A percentile compares a stretch with the other conserved stretches of the same genome.
phyloP scores from a whole-genome alignment of 2,888 invertebrate species.

The Branchellion lobata region DNA sequence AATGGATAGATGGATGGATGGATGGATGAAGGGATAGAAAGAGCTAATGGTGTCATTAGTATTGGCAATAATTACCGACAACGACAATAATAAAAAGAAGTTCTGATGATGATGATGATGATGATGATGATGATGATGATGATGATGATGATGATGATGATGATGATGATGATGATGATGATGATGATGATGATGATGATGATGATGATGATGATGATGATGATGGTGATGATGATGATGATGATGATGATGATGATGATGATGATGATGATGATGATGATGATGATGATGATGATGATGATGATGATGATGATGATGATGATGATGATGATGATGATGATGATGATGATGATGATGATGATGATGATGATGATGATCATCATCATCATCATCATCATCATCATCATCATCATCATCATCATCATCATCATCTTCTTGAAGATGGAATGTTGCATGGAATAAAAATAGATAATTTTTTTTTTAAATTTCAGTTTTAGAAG shows the following conservation, averaged over 20 bases:
- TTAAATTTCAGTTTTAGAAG: no score
- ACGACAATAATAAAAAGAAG: conserved; percentile 1
- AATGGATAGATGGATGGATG: conserved; percentile 24
- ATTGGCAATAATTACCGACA: no score
- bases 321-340: conserved; percentile 26
- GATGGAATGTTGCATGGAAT: no score
- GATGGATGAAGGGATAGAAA: neutral
- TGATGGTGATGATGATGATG: conserved; percentile 31
- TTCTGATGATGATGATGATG: conserved; percentile 34
- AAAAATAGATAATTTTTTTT: no score
- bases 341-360: conserved; percentile 25
- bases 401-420: conserved; percentile 36
- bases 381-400: conserved; percentile 37
- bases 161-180: conserved; percentile 27
- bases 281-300: conserved; percentile 18
- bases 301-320: conserved; percentile 31
- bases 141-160: conserved; percentile 37
- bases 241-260: conserved; percentile 29
- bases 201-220: conserved; percentile 35
- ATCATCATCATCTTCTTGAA: conserved; percentile 23
- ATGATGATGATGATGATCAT: conserved; percentile 24
- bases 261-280: conserved; percentile 31
- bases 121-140: conserved; percentile 46
- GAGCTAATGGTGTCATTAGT: no score
- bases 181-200: conserved; percentile 25